Evolutionary conservation across 2,797 vertebrate species (phyloP).

Genomic region (Sandelia bainsii): DNA sequence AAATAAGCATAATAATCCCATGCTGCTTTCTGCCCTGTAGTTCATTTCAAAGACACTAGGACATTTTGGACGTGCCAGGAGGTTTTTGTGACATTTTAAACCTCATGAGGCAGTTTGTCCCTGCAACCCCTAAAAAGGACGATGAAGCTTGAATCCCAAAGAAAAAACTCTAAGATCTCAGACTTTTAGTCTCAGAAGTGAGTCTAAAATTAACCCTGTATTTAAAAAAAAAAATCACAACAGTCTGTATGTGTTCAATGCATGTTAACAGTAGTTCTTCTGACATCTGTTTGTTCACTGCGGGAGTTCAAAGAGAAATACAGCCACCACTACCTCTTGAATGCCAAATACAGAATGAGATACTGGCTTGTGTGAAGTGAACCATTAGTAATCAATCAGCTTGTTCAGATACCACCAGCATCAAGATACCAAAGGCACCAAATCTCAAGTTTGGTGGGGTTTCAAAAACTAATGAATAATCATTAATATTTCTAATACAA

Average conservation of each 20-base stretch:
- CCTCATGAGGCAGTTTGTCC: slow-evolving; percentile 31
- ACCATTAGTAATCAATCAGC: not conserved
- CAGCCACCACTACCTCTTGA: slow-evolving; percentile 7
- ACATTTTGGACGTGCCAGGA: slow-evolving; percentile 15
- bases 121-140: slow-evolving; percentile 4
- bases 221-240: not conserved
- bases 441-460: not conserved
- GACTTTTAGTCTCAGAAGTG: not conserved
- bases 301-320: not conserved
- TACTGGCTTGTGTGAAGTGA: not conserved
- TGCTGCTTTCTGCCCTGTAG: not conserved
- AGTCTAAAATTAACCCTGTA: not conserved
- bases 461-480: not conserved
- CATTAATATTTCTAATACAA: not conserved
- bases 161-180: not conserved
- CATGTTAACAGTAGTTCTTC: not conserved
- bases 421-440: no score
- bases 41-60: slow-evolving; percentile 8
- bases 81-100: slow-evolving; percentile 47
- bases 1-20: not conserved
- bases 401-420: no score
- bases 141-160: not conserved
- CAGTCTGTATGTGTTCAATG: not conserved
- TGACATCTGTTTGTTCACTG: not conserved
- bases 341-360: not conserved